Evolutionary conservation across 1,140 invertebrate species (phyloP), one percentile per base, ranked within the genome.

Genomic region (Paralvinella palmiformis): DNA sequence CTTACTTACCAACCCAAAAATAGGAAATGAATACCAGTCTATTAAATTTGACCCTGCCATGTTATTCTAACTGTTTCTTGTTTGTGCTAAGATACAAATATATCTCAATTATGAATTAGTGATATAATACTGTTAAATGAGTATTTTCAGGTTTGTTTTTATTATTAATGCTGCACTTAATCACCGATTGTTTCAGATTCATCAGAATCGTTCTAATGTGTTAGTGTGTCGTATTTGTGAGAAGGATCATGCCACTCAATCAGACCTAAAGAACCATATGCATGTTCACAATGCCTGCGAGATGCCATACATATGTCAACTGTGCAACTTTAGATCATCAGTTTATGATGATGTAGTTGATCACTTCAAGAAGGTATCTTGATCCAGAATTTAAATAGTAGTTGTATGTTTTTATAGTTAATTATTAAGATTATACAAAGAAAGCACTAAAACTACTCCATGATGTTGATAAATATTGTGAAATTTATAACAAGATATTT

Each of bases 341-440:
- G 73, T 78, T 72, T 79, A 77, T 60, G 75, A 72, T 59, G 77
- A 79, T 69, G 75, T 78, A 6, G 74, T 79, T 1, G 77, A 79
- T 50, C 77, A 79, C 65, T 79, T 79, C 62, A 78, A 79, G 65
- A 79, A 79, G 73, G 77, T 78, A 24, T 22, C 41, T 52, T n/a
- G n/a, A n/a, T n/a, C n/a, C n/a, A n/a, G n/a, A n/a, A n/a, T n/a
- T n/a, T n/a, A n/a, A n/a, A n/a, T n/a, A n/a, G n/a, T n/a, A n/a
- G n/a, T n/a, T n/a, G n/a, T n/a, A n/a, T n/a, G n/a, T n/a, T n/a
- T n/a, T n/a, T n/a, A n/a, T n/a, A n/a, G n/a, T n/a, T n/a, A n/a
- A n/a, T n/a, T n/a, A n/a, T n/a, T n/a, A n/a, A n/a, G n/a, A n/a
- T n/a, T n/a, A n/a, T n/a, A n/a, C n/a, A n/a, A n/a, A n/a, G n/a